Percentiles rank a stretch among this genome's conserved stretches.
Conservation (phyloP, 1,140 invertebrate genomes). For the Drosophila mayri region DNA sequence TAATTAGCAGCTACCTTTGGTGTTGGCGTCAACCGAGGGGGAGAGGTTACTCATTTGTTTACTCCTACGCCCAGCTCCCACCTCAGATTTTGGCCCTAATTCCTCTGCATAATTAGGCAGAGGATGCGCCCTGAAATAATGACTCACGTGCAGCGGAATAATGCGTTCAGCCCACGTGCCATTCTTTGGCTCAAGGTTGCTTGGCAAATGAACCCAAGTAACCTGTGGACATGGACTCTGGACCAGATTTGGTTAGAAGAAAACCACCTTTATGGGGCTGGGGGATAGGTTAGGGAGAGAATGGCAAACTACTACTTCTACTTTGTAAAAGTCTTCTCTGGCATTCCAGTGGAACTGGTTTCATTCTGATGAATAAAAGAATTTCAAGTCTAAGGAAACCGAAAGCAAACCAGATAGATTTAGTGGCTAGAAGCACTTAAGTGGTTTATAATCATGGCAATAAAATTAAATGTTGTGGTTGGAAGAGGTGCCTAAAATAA, state of each 20-base stretch:
- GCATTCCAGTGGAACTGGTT: slow-evolving; percentile 35
- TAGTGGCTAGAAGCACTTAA: slow-evolving; percentile 10
- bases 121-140: slow-evolving; percentile 48
- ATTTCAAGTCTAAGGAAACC: slow-evolving; percentile 14
- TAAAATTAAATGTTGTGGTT: slow-evolving; percentile 1
- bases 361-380: slow-evolving; percentile 28
- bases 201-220: slow-evolving; percentile 43
- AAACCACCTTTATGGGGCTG: slow-evolving; percentile 3
- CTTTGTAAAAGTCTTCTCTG: slow-evolving; percentile 20
- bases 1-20: slow-evolving; percentile 35
- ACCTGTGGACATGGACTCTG: slow-evolving; percentile 39
- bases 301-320: slow-evolving; percentile 5
- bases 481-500: neutral
- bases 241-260: slow-evolving; percentile 29
- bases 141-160: slow-evolving; percentile 45
- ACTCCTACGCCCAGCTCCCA: slow-evolving; percentile 12
- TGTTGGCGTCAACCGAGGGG: neutral
- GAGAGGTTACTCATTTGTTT: slow-evolving; percentile 37
- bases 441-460: slow-evolving; percentile 1
- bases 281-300: neutral
- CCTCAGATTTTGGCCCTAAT: slow-evolving; percentile 13
- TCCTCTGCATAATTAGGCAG: slow-evolving; percentile 43
- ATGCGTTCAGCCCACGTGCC: slow-evolving; percentile 26
- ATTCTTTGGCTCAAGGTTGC: slow-evolving; percentile 51
- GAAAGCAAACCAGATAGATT: slow-evolving; percentile 31